Base-by-base conservation (phyloP, 2,888 invertebrate species). In the Copidosoma aretas region DNA sequence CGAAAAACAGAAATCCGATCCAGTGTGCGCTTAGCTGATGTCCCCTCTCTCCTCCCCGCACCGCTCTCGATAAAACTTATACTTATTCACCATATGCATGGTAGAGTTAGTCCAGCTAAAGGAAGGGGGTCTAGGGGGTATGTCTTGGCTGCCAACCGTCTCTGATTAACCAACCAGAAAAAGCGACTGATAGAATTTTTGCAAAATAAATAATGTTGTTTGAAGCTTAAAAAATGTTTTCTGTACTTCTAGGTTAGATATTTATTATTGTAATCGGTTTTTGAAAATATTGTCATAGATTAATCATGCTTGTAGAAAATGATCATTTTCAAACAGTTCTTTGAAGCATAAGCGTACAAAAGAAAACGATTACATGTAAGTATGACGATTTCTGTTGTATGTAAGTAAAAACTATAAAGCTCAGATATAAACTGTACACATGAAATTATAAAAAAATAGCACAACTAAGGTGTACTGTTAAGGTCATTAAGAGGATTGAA, bases 401-500 rank as follows among this genome's bases (percentile, higher is more conserved):
- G 17, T 8, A n/a, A 51, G 21, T 5, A 25, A 14, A 32, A 32
- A 17, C 14, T 32, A 32, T 12, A 4, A 12, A 10, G 15, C 14
- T 56, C 59, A 15, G 58, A 32, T 63, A 69, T 54, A 59, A 21
- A 19, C 57, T n/a, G 32, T n/a, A 56, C 17, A 22, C 63, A 10
- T 72, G 64, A 43, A 21, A 32, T 73, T 75, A 12, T 78, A 93
- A 98, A 84, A 98, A 98, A 85, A 89, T 97, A 75, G 96, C 95
- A 2, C 93, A 94, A 79, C 86, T 97, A 74, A 90, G 94, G 76
- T 90, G 95, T 10, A 97, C 97, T 82, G 92, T 97, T 49, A 98
- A 98, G 83, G 88, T 98, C 70, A 95, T 97, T 90, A 98, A 98
- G 86, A 98, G 98, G 86, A 95, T 96, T 85, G 96, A 97, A 83